Base-by-base conservation (phyloP, 2,113 vertebrate species). In the Cairina moschata region DNA sequence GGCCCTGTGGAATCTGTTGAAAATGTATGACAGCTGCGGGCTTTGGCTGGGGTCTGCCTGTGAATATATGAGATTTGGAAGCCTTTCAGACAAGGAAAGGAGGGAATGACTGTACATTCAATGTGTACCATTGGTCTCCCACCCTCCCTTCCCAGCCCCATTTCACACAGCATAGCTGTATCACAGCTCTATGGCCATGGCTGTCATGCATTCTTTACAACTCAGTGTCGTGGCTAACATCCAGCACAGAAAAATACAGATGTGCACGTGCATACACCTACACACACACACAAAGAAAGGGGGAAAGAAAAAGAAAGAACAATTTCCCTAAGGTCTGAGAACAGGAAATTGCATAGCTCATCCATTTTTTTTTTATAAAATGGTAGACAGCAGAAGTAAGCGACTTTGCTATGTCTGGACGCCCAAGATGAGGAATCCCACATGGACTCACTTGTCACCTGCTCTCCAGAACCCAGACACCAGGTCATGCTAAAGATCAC, bases 1-100 rank as follows among this genome's bases (percentile, higher is more conserved):
- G 98, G 98, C 98, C 98, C 97, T 98, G 96, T 98, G 98, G 99
- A 99, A 99, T 99, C 99, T 99, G 99, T 99, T 99, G 99, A 98
- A 99, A 99, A 99, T 99, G 98, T 98, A 98, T 98, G 99, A 99
- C 99, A 99, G 99, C 99, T 99, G 99, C 98, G 84, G 97, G 98
- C 98, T 98, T 98, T 99, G 98, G 99, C 98, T 96, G 88, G 96
- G 88, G 79, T 96, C 97, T 88, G 96, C 91, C 98, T 98, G 98
- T 98, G 98, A 98, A 98, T 98, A 98, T 98, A 98, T 97, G 97
- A 96, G 98, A 98, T 97, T 96, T 98, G 98, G 98, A 98, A 93
- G 88, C 25, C 80, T 97, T 98, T 98, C 98, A 98, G 98, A 97
- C 95, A 96, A 92, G 95, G 94, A 73, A 86, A 97, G 94, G 94